Percentiles rank a stretch among this genome's conserved stretches.
Conservation (phyloP, 2,113 vertebrate genomes). For the Rhadina sibilatrix region DNA sequence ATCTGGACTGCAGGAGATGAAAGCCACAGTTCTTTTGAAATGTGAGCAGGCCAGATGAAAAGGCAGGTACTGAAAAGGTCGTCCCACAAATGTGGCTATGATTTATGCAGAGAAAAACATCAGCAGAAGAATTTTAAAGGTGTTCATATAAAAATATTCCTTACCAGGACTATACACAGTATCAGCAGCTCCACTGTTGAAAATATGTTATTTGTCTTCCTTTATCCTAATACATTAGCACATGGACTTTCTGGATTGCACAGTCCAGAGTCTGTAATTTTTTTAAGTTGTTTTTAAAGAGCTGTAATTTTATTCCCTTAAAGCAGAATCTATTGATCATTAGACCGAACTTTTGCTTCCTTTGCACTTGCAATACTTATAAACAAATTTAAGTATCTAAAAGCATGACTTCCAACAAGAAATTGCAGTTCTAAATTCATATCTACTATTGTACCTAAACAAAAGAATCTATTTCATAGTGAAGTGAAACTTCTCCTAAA, state of each 20-base stretch:
- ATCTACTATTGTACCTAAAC: not conserved
- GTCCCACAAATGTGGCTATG: not conserved
- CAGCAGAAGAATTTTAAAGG: not conserved
- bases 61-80: not conserved
- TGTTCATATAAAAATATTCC: not conserved
- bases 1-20: not conserved
- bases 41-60: not conserved
- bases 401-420: not conserved
- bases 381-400: not conserved
- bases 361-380: not conserved
- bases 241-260: not conserved
- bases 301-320: not conserved
- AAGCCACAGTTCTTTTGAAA: not conserved
- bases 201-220: not conserved
- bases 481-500: not conserved
- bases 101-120: not conserved
- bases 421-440: not conserved
- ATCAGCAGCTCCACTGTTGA: not conserved
- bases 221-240: not conserved
- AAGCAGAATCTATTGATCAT: not conserved
- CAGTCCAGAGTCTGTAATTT: not conserved
- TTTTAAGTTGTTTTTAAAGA: not conserved
- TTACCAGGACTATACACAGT: not conserved
- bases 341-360: not conserved
- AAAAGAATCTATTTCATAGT: not conserved